These are phyloP conservation scores for Tricholaema leucomelas DNA, from an alignment of 2,113 vertebrate genomes.

Conservation along the genomic window DNA sequence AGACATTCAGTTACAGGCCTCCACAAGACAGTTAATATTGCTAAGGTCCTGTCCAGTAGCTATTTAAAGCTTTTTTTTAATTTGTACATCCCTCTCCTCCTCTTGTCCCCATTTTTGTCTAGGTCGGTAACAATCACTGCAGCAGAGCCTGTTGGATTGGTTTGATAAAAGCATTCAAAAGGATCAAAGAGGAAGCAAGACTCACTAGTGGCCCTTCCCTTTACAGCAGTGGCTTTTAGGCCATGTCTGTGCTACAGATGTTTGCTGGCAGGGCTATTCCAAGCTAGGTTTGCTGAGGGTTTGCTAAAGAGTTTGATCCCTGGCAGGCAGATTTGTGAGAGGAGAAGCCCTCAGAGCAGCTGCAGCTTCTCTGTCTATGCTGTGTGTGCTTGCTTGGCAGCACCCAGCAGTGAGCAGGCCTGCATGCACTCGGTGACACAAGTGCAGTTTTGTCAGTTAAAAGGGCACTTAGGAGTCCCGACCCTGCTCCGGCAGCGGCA, in stretches of 20 bases:
- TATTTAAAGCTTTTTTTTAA: neutral
- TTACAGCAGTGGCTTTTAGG: slow-evolving; percentile 11
- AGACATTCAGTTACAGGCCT: neutral
- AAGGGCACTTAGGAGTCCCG: neutral
- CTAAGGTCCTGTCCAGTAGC: neutral
- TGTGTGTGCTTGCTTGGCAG: neutral
- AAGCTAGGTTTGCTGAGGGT: neutral
- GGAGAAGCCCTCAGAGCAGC: neutral
- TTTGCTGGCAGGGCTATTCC: slow-evolving; percentile 18
- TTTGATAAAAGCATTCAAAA: slow-evolving; percentile 31
- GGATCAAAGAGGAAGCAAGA: slow-evolving; percentile 26
- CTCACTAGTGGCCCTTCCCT: slow-evolving; percentile 50
- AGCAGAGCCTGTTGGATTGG: neutral
- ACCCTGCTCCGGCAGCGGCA: neutral
- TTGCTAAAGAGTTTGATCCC: slow-evolving; percentile 31
- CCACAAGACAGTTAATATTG: neutral
- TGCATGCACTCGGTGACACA: neutral
- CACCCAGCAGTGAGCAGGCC: neutral
- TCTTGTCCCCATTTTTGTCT: neutral
- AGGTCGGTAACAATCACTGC: neutral
- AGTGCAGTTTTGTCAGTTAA: neutral
- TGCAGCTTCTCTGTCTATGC: neutral
- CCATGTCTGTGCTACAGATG: slow-evolving; percentile 15
- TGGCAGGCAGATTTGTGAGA: neutral
- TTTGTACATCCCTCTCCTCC: neutral